These are phyloP conservation scores for Larimichthys polyactis DNA, from an alignment of 2,113 vertebrate species.

Conservation along the genomic window DNA sequence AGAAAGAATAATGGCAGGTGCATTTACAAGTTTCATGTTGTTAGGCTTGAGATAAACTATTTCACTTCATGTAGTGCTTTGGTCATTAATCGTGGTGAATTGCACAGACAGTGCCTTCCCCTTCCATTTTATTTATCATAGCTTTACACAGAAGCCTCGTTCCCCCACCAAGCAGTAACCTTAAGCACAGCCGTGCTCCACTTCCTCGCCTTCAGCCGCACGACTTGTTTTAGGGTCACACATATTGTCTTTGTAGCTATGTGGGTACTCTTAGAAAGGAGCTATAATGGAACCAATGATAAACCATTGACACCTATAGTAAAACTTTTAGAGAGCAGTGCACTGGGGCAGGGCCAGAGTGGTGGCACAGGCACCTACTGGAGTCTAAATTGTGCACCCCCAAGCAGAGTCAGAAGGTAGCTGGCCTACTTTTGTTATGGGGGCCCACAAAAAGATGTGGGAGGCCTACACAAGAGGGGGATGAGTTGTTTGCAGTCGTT, in stretches of 20 bases:
- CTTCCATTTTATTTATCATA: constrained; percentile 66
- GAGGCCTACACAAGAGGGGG: neutral
- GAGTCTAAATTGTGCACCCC: neutral
- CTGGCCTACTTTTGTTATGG: neutral
- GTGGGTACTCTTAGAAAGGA: constrained; percentile 10
- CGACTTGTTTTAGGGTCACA: constrained; percentile 29
- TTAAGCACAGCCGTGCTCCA: constrained; percentile 40
- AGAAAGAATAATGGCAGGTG: constrained; percentile 66
- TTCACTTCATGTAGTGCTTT: constrained; percentile 74
- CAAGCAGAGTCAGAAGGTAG: neutral
- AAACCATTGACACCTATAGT: constrained; percentile 12
- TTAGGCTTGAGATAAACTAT: constrained; percentile 76
- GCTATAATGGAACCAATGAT: constrained; percentile 26
- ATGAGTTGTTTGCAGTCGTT: neutral
- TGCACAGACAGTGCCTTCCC: constrained; percentile 58
- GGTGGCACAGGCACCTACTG: neutral
- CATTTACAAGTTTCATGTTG: constrained; percentile 77
- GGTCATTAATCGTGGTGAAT: constrained; percentile 73
- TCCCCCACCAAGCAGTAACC: constrained; percentile 42
- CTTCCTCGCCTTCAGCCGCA: constrained; percentile 16
- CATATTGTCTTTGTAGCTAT: constrained; percentile 25
- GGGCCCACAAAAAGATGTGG: neutral
- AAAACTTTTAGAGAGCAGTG: constrained; percentile 14
- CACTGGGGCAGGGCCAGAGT: neutral
- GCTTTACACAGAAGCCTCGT: constrained; percentile 48